Percentiles rank a stretch among this genome's conserved stretches.
These are phyloP conservation scores for Cephus rjabovi DNA, from an alignment of 2,888 invertebrate genomes.

Conservation along the genomic window DNA sequence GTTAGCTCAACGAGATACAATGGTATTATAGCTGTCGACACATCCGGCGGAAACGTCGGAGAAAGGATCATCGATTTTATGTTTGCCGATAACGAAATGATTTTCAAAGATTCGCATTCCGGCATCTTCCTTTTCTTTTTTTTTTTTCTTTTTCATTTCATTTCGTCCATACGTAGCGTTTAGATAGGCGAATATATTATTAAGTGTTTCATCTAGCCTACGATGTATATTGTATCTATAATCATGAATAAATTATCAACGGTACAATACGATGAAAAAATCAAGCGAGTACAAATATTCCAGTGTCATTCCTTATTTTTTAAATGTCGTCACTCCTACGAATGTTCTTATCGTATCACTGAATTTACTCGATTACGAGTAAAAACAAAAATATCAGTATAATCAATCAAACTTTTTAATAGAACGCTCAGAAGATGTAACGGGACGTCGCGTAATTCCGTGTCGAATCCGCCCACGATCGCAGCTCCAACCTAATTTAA, in stretches of 20 bases:
- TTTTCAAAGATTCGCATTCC: not conserved
- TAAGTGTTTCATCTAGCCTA: conserved; percentile 61
- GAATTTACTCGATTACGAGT: not conserved
- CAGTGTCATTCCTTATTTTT: not conserved
- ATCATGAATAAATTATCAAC: conserved; percentile 55
- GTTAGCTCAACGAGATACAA: conserved; percentile 9
- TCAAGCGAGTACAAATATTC: not conserved
- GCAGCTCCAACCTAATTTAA: not conserved
- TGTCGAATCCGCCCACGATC: not conserved
- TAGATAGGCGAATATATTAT: conserved; percentile 56
- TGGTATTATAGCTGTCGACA: conserved; percentile 20
- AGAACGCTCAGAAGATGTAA: not conserved
- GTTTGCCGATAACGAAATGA: not conserved
- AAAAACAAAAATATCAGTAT: not conserved
- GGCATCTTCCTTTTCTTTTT: not conserved
- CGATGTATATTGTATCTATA: conserved; percentile 61
- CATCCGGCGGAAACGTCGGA: conserved; percentile 16
- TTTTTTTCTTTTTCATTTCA: not conserved
- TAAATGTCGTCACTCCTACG: too few species aligned
- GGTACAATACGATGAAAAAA: conserved; percentile 15
- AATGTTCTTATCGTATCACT: not conserved
- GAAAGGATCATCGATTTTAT: conserved; percentile 4
- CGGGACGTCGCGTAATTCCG: not conserved
- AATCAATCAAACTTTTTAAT: not conserved
- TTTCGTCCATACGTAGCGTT: conserved; percentile 10